Conservation (phyloP, 2,888 invertebrate species). For the Rutpela maculata region DNA sequence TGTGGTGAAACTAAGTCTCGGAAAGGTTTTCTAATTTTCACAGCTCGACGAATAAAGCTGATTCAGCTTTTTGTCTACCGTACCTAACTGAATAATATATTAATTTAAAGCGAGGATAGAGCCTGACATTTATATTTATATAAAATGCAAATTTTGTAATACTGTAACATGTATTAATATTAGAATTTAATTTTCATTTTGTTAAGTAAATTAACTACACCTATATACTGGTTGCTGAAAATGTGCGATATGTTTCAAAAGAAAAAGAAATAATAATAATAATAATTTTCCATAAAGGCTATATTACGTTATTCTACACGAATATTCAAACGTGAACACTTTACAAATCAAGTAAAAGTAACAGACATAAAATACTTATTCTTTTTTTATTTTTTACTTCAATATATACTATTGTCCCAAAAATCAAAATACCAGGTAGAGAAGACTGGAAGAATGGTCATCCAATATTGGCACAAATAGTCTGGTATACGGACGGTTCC, state of each 20-base stretch:
- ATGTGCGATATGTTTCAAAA: neutral
- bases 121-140: neutral
- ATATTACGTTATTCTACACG: no score
- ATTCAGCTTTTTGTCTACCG: conserved; percentile 28
- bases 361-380: no score
- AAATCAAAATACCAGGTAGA: no score
- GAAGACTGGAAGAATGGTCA: no score
- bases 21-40: conserved; percentile 32
- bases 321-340: no score
- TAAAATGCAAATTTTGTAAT: conserved; percentile 12
- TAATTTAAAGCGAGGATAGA: neutral
- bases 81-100: conserved; percentile 17
- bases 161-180: neutral
- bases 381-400: no score
- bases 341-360: no score
- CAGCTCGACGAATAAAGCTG: conserved; percentile 31
- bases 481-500: no score
- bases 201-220: neutral
- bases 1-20: conserved; percentile 37
- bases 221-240: neutral
- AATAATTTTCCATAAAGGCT: no score
- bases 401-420: no score
- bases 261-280: no score
- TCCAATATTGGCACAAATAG: no score
- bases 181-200: neutral